Base-by-base conservation (phyloP, 2,797 vertebrate species). In the Peromyscus eremicus region DNA sequence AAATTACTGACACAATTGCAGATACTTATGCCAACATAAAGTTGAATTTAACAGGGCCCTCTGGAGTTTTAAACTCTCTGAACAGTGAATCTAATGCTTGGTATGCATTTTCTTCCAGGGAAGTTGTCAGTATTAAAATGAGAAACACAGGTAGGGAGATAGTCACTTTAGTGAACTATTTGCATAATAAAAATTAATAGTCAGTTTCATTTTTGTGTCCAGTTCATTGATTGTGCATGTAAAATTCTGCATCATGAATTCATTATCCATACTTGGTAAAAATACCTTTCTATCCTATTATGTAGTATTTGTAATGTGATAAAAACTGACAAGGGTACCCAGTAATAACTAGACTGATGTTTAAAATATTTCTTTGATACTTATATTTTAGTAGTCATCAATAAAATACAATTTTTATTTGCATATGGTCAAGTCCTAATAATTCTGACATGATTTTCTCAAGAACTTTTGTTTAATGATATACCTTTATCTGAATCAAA, bases 21-120 rank as follows among this genome's bases (percentile, higher is more conserved):
- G 86, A 94, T 89, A 95, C 83, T 95, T 95, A 97, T 57, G 88
- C 70, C 90, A 98, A 98, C 86, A 96, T 95, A 89, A 97, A 98
- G 80, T 55, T 89, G 75, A 97, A 98, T 95, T 97, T 95, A 98
- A 97, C 80, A 97, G 79, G 97, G 89, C 90, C 83, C 93, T 94
- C 68, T 97, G 90, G 97, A 97, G 87, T 97, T 98, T 95, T 97
- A 98, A 98, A 98, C 94, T 88, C 86, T 97, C 84, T 96, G 86
- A 97, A 98, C 46, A 89, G 86, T 92, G 91, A 97, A 97, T 93
- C 73, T 97, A 97, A 97, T 97, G 81, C 49, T 88, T 91, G 93
- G 55, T 66, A 46, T 94, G 96, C 73, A 94, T 70, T 97, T 97
- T 97, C 80, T 97, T 97, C 94, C 32, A 94, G 49, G 64, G 49